A percentile compares a stretch with the other conserved stretches of the same genome.
Conservation (phyloP, 2,797 vertebrate species). For the Taeniopygia guttata region DNA sequence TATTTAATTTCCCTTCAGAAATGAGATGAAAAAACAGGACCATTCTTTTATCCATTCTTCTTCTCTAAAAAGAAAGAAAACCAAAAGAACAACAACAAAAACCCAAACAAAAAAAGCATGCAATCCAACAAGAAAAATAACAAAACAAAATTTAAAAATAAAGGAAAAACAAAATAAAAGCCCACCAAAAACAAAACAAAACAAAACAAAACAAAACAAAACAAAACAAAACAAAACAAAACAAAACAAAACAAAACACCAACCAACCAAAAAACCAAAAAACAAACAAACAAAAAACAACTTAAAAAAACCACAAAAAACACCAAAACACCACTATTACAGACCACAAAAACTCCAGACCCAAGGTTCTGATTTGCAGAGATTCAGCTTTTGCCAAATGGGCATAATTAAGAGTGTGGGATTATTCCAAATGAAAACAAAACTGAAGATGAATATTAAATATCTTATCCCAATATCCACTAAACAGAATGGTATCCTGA, state of each 20-base stretch:
- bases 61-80: neutral
- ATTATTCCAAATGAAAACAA: neutral
- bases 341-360: neutral
- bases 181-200: neutral
- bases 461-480: neutral
- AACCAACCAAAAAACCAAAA: neutral
- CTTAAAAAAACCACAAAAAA: neutral
- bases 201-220: neutral
- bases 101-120: neutral
- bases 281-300: neutral
- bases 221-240: neutral
- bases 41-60: neutral
- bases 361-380: neutral
- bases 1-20: conserved; percentile 29
- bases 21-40: neutral
- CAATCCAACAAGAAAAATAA: neutral
- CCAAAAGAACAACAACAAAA: neutral
- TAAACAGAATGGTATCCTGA: neutral
- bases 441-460: neutral
- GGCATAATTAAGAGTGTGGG: neutral
- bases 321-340: neutral
- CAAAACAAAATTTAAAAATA: neutral
- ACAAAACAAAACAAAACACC: neutral
- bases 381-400: neutral
- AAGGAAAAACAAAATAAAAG: neutral